Conservation (phyloP, 2,113 vertebrate genomes). For the Galbula dea region DNA sequence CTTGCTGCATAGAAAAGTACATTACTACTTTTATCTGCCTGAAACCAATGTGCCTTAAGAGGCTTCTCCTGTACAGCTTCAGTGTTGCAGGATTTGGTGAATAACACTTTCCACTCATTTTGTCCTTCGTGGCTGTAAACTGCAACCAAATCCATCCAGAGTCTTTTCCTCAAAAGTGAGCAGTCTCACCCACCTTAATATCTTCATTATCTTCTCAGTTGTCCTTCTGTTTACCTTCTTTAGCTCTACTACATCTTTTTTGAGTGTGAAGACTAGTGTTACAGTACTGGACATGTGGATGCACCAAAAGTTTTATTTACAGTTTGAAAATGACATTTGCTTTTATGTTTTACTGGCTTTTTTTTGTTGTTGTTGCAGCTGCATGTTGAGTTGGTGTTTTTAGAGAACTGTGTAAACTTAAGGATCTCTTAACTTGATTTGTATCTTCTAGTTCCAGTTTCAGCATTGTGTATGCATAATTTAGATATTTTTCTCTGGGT, state of each 20-base stretch:
- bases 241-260: not conserved
- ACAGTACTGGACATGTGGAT: not conserved
- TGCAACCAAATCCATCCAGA: rapidly evolving
- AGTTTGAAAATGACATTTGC: not conserved
- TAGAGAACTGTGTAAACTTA: not conserved
- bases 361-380: not conserved
- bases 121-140: not conserved
- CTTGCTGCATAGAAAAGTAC: not conserved
- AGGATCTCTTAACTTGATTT: not conserved
- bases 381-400: not conserved
- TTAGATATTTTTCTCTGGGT: not conserved
- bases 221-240: not conserved
- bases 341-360: not conserved
- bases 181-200: not conserved
- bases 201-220: not conserved
- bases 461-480: not conserved
- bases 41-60: not conserved
- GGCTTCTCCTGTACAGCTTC: not conserved
- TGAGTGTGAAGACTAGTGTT: not conserved
- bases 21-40: not conserved
- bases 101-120: not conserved
- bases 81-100: not conserved
- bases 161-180: not conserved
- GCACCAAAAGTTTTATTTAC: not conserved
- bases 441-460: not conserved